Evolutionary conservation across 2,113 vertebrate genomes (phyloP), one percentile per base, ranked within the genome.

Genomic region (Crotalus horridus): DNA sequence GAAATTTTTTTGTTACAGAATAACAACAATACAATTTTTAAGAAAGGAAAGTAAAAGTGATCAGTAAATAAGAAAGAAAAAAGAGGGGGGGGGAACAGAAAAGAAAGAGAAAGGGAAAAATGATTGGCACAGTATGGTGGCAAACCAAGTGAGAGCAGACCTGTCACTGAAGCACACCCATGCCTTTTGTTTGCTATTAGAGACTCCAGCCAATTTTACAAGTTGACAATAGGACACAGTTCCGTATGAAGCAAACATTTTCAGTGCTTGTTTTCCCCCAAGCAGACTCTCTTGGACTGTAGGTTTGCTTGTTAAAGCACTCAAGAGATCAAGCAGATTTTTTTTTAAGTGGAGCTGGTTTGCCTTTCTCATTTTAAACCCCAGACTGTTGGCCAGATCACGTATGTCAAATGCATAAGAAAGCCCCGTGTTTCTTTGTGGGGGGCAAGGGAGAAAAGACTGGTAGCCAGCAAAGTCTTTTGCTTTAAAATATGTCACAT

Each of bases 201-300:
- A 3, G 55, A 61, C 7, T 8, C 10, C 17, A 39, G 23, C 81
- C 23, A 23, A 53, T 85, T 88, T n/a, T 59, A 54, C 39, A 55
- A 33, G 88, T 20, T 51, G 64, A 56, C 4, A 24, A 23, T 7
- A 64, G 33, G 81, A 59, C 39, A 51, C 58, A 21, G 33, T 92
- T 54, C 81, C 20, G 1, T 59, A 91, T 10, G 59, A 86, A 92
- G 9, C 64, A 94, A 96, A 93, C 91, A 90, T 96, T 96, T 95
- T 51, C 86, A 20, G 59, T 91, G 88, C 56, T 58, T 7, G 85
- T 51, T 93, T 94, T 93, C 89, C 95, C 94, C n/a, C 93, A 91
- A 93, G 95, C 95, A 94, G 39, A 58, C 93, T 92, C 81, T 33
- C 92, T 91, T 90, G 94, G 90, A 96, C 95, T 93, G 93, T 93